phyloP scores from a whole-genome alignment of 2,797 vertebrate genomes.

The Eupleurogrammus muticus region DNA sequence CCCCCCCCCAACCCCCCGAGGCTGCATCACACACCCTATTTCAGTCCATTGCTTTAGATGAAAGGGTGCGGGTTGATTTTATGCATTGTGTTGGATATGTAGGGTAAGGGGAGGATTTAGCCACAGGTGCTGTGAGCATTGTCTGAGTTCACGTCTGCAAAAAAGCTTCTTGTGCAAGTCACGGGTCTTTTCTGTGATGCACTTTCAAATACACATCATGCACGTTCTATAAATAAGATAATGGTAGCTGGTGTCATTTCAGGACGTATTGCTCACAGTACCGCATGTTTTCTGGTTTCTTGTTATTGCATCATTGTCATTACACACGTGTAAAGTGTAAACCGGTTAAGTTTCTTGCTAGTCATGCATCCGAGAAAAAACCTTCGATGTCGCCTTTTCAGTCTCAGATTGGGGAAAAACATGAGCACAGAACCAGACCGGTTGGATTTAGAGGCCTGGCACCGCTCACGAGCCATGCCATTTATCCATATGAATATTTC shows the following conservation, averaged over 20 bases:
- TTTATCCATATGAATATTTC: constrained; percentile 51
- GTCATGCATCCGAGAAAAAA: constrained; percentile 5
- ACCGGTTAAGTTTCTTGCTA: constrained; percentile 19
- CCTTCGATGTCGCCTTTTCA: neutral
- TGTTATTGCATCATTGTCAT: neutral
- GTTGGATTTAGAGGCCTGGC: constrained; percentile 29
- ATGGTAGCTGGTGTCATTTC: no score
- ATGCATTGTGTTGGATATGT: constrained; percentile 49
- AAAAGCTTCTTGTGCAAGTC: constrained; percentile 13
- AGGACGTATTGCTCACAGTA: neutral
- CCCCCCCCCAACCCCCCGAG: constrained; percentile 65
- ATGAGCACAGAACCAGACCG: neutral
- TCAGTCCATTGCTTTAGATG: constrained; percentile 73
- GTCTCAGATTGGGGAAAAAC: constrained; percentile 5
- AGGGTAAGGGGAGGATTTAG: constrained; percentile 34
- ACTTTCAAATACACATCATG: constrained; percentile 1
- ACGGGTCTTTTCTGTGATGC: neutral
- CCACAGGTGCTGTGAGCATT: constrained; percentile 41
- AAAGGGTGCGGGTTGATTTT: constrained; percentile 69
- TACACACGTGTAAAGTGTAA: no score
- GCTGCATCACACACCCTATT: constrained; percentile 71
- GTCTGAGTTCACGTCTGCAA: constrained; percentile 38
- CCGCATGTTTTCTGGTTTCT: neutral
- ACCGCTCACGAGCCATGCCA: constrained; percentile 7
- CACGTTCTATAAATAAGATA: no score